Percentiles rank a stretch among this genome's conserved stretches.
phyloP scores from a whole-genome alignment of 2,113 vertebrate genomes.

The Syngnathus typhle region DNA sequence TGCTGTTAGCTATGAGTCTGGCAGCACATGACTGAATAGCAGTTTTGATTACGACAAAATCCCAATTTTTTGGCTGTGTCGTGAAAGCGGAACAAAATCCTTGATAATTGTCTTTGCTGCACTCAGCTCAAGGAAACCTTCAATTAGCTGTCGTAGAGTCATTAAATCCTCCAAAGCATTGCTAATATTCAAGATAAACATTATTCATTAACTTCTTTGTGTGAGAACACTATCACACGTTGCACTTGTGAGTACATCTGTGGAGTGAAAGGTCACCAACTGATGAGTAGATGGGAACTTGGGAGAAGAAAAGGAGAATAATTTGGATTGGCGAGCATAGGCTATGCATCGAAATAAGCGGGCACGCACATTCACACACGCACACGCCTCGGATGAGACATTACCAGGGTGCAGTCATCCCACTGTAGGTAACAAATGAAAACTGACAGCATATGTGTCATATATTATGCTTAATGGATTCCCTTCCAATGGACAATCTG shows the following conservation, averaged over 20 bases:
- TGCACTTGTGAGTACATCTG: conserved; percentile 57
- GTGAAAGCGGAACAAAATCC: conserved; percentile 62
- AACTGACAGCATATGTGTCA: conserved; percentile 63
- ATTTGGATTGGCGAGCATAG: conserved; percentile 14
- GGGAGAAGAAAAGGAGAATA: conserved; percentile 31
- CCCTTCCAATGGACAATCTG: conserved; percentile 49
- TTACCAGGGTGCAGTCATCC: background rate
- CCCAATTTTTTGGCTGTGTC: conserved; percentile 38
- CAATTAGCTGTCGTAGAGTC: conserved; percentile 64
- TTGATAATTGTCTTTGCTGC: conserved; percentile 82
- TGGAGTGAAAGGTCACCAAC: conserved; percentile 43
- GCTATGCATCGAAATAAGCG: conserved; percentile 22
- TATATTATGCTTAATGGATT: conserved; percentile 67
- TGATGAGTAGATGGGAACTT: conserved; percentile 39
- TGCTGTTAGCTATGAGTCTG: conserved; percentile 32
- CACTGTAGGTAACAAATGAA: conserved; percentile 58
- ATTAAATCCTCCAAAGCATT: conserved; percentile 50
- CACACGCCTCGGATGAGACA: background rate
- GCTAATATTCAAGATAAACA: conserved; percentile 39
- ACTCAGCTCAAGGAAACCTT: conserved; percentile 67
- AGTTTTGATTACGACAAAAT: conserved; percentile 72
- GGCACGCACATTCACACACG: no score
- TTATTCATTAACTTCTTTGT: conserved; percentile 52
- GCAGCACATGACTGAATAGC: conserved; percentile 60
- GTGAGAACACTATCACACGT: conserved; percentile 64